A percentile compares a stretch with the other conserved stretches of the same genome.
phyloP scores from a whole-genome alignment of 2,797 vertebrate species.

The Delichon dasypus region DNA sequence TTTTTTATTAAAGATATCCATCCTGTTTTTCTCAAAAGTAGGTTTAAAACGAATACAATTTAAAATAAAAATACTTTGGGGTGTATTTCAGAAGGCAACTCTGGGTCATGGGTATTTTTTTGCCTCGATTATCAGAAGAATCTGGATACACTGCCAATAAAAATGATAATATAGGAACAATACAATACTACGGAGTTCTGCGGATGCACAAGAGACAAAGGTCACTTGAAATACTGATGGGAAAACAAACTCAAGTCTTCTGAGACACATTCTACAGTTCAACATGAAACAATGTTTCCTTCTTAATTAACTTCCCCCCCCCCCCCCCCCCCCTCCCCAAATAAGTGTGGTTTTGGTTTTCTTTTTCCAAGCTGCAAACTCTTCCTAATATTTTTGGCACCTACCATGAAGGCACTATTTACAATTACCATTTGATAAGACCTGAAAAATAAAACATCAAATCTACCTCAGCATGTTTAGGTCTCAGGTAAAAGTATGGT shows the following conservation, averaged over 20 bases:
- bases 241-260: constrained; percentile 65
- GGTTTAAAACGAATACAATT: background rate
- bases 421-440: background rate
- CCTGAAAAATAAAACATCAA: background rate
- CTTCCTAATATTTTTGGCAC: background rate
- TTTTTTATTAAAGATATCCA: background rate
- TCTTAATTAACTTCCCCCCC: constrained; percentile 10
- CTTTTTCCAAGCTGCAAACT: constrained; percentile 15
- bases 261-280: constrained; percentile 45
- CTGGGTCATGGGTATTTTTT: constrained; percentile 65
- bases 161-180: constrained; percentile 71
- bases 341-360: background rate
- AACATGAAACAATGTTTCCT: constrained; percentile 64
- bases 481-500: background rate
- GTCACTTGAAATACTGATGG: constrained; percentile 71
- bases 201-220: constrained; percentile 67
- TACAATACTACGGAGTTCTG: constrained; percentile 67
- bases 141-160: constrained; percentile 71
- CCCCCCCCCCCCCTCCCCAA: background rate
- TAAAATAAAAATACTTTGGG: constrained; percentile 1
- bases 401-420: background rate
- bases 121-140: constrained; percentile 59
- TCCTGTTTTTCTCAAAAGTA: background rate
- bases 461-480: background rate
- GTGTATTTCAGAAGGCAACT: constrained; percentile 49